Evolutionary conservation across 2,113 vertebrate species (phyloP).

Genomic region (Oryctolagus cuniculus): mOryCun1.1 NC_091453.1:16441501-16442000

Average conservation of each 20-base stretch:
- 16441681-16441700: background rate
- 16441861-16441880: background rate
- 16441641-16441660: background rate
- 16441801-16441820: background rate
- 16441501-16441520: background rate
- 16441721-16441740: background rate
- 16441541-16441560: background rate
- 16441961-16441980: slow-evolving; percentile 17
- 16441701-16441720: background rate
- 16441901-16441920: slow-evolving; percentile 17
- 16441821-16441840: background rate
- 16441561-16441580: background rate
- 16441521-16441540: background rate
- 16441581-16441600: background rate
- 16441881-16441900: background rate
- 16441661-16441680: background rate
- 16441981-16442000: background rate
- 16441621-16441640: background rate
- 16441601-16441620: background rate
- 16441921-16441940: background rate
- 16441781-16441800: slow-evolving; percentile 25
- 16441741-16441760: background rate
- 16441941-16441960: background rate
- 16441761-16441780: background rate
- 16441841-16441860: background rate